Evolutionary conservation across 2,113 vertebrate species (phyloP), one percentile per base, ranked within the genome.

Genomic region (Hippocampus mohnikei): DNA sequence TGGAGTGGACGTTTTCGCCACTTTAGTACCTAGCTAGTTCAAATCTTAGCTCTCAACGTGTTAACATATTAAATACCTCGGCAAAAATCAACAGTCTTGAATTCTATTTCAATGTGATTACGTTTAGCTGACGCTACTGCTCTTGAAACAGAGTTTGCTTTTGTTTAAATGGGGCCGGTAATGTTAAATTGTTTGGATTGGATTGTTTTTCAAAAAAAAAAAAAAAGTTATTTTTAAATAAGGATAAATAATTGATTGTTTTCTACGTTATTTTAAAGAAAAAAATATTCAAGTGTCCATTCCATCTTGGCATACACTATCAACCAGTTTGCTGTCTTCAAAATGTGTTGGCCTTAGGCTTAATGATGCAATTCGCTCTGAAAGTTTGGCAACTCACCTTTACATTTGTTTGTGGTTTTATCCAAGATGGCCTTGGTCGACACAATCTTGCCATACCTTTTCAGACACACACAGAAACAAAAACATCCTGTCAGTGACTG

Each of bases 341-440:
- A 44, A 44, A 25, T 46, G 62, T 44, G n/a, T 12, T 44, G 6
- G 12, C 10, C 33, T 41, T 20, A n/a, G 21, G 1, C 10, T n/a
- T 29, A 25, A 2, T 25, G 23, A 20, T 33, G 48, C 1, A 18
- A 50, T 50, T 50, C 8, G 48, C 18, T 21, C 6, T 50, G 6
- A 50, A 21, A 50, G 15, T 50, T 10, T 55, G 9, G 11, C 20
- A 40, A 58, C 91, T 92, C 78, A 96, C 95, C 95, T 96, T 97
- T 97, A 90, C 96, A 97, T 82, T 96, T 96, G 87, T 96, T 96
- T 82, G 95, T 96, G 25, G 94, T 95, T 92, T 96, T 97, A 84
- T 97, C 95, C 90, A 96, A 82, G 72, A 96, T 97, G 85, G 95
- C 95, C 80, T 96, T 97, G 13, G 95, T 97, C 50, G 95, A 97